Percentiles rank a stretch among this genome's conserved stretches.
Evolutionary conservation across 2,113 vertebrate species (phyloP).

Genomic region (Amia ocellicauda): DNA sequence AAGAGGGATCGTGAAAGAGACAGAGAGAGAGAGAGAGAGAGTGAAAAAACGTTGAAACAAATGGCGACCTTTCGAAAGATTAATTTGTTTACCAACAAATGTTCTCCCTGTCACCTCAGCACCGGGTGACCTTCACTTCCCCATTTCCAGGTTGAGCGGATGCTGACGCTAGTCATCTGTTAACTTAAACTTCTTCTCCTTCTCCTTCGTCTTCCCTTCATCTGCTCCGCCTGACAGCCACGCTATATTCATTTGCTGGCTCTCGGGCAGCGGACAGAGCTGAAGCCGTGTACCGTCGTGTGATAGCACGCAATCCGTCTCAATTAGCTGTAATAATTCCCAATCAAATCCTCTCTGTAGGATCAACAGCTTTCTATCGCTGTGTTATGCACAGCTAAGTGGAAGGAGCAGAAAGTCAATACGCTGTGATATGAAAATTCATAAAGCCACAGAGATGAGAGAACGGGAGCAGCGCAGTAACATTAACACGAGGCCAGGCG

Average conservation of each 20-base stretch:
- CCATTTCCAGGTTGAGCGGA: conserved; percentile 66
- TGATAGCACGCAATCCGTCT: conserved; percentile 55
- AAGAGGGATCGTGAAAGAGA: conserved; percentile 9
- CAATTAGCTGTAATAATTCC: conserved; percentile 39
- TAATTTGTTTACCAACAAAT: conserved; percentile 91
- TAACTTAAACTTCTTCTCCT: conserved; percentile 63
- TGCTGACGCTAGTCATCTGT: conserved; percentile 80
- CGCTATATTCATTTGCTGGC: conserved; percentile 59
- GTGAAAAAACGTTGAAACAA: conserved; percentile 74
- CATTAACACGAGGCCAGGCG: conserved; percentile 20
- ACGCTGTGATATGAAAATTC: conserved; percentile 21
- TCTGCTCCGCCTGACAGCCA: conserved; percentile 63
- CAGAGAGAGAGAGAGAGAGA: conserved; percentile 62
- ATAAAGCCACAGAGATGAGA: conserved; percentile 19
- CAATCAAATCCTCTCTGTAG: conserved; percentile 40
- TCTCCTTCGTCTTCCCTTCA: conserved; percentile 76
- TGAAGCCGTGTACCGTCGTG: conserved; percentile 57
- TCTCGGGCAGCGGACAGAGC: conserved; percentile 60
- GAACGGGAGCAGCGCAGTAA: conserved; percentile 16
- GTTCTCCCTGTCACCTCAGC: conserved; percentile 77
- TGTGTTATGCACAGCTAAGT: conserved; percentile 36
- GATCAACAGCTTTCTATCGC: conserved; percentile 37
- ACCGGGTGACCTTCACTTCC: conserved; percentile 86
- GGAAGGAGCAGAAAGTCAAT: conserved; percentile 35
- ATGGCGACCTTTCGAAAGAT: conserved; percentile 95